Conservation (phyloP, 2,797 vertebrate genomes). For the Acanthopagrus latus region DNA sequence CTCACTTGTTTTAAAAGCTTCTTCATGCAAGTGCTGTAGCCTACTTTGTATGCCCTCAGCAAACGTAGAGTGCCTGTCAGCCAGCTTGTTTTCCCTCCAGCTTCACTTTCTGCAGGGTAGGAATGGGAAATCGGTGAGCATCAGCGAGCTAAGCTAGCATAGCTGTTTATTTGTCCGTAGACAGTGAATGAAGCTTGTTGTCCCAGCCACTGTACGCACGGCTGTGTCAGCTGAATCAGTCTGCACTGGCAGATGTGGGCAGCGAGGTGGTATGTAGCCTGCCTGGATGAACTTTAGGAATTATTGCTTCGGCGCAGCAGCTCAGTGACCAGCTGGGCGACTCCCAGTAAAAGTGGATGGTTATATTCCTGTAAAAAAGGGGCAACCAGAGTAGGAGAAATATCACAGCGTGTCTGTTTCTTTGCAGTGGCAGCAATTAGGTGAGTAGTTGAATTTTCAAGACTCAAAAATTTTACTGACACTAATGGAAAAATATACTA, state of each 20-base stretch:
- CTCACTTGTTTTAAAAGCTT: slow-evolving; percentile 30
- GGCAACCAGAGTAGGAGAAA: background rate
- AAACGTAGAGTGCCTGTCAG: slow-evolving; percentile 24
- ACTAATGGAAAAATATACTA: background rate
- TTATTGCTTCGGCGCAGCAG: slow-evolving; percentile 10
- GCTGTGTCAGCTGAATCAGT: slow-evolving; percentile 65
- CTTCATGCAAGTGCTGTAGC: slow-evolving; percentile 21
- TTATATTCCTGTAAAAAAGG: background rate
- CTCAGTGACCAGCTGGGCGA: background rate
- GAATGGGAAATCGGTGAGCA: slow-evolving; percentile 24
- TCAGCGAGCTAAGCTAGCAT: slow-evolving; percentile 40
- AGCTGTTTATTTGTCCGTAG: slow-evolving; percentile 55
- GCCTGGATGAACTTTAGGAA: slow-evolving; percentile 49
- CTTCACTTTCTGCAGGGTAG: slow-evolving; percentile 32
- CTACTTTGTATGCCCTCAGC: slow-evolving; percentile 67
- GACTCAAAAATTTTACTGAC: background rate
- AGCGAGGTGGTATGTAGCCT: slow-evolving; percentile 37
- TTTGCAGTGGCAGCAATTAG: background rate
- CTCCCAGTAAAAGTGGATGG: background rate
- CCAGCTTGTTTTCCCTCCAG: slow-evolving; percentile 42
- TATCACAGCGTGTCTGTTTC: background rate
- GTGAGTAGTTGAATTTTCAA: background rate
- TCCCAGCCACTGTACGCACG: slow-evolving; percentile 35
- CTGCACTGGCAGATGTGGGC: slow-evolving; percentile 47
- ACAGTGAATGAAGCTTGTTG: slow-evolving; percentile 62